These are phyloP conservation scores for Eumeta japonica DNA, from an alignment of 1,140 invertebrate species.

Conservation along the genomic window DNA sequence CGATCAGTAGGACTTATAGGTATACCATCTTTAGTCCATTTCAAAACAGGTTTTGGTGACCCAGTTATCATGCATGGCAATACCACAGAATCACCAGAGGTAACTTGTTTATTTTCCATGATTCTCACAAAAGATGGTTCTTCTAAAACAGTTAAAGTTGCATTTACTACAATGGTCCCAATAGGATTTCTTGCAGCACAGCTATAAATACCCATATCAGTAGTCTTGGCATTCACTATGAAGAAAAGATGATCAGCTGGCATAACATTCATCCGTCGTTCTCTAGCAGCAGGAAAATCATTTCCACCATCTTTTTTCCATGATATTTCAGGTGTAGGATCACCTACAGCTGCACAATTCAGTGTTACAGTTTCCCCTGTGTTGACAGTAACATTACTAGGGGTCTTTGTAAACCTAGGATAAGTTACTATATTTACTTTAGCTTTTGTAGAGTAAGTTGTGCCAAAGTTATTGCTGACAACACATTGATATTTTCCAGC, in stretches of 20 bases:
- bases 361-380: constrained; percentile 83
- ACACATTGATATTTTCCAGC: constrained; percentile 92
- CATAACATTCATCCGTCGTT: constrained; percentile 90
- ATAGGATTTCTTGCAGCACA: constrained; percentile 91
- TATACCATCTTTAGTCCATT: constrained; percentile 85
- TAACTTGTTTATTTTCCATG: constrained; percentile 81
- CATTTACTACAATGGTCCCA: constrained; percentile 83
- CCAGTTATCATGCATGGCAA: constrained; percentile 86
- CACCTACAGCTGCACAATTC: constrained; percentile 87
- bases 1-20: constrained; percentile 70
- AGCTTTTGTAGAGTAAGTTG: constrained; percentile 84
- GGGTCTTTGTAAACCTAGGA: constrained; percentile 83
- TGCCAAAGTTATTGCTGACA: constrained; percentile 85
- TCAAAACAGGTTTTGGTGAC: constrained; percentile 81
- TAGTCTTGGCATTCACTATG: constrained; percentile 84
- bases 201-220: constrained; percentile 89
- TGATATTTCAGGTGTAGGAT: constrained; percentile 84
- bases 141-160: constrained; percentile 84
- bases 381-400: constrained; percentile 79
- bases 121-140: constrained; percentile 81
- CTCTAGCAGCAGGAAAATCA: constrained; percentile 91
- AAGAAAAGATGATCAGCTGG: constrained; percentile 89
- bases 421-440: constrained; percentile 84
- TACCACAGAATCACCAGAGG: constrained; percentile 76
- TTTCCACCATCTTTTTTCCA: constrained; percentile 94